These are phyloP conservation scores for Silvanus unidentatus DNA, from an alignment of 2,888 invertebrate genomes.

Conservation along the genomic window DNA sequence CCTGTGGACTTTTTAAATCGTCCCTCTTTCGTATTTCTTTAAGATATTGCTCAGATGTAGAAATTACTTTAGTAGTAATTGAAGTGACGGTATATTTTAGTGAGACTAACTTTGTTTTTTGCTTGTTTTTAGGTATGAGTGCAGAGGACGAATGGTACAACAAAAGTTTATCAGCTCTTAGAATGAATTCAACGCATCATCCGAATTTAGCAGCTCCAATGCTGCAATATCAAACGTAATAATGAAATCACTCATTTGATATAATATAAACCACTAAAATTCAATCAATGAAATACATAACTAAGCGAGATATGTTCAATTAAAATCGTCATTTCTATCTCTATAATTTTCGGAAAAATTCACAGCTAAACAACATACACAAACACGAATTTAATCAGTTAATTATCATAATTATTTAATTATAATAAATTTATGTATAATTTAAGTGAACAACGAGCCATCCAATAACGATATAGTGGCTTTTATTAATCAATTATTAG, in stretches of 20 bases:
- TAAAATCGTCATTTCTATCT: conserved; percentile 3
- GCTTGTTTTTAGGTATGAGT: conserved; percentile 67
- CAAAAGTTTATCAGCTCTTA: conserved; percentile 91
- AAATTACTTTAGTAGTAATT: not conserved
- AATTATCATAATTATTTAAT: not conserved
- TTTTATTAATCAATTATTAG: conserved; percentile 5
- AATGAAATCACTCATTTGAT: conserved; percentile 9
- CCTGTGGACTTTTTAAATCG: conserved; percentile 17
- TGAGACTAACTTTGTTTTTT: too few species aligned
- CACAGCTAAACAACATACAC: too few species aligned
- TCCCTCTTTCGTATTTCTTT: not conserved
- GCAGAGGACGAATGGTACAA: conserved; percentile 98
- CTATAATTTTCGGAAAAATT: not conserved
- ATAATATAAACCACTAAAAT: conserved; percentile 1
- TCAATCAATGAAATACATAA: conserved; percentile 4
- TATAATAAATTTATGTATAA: not conserved
- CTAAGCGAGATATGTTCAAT: conserved; percentile 5
- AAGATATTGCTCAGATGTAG: not conserved
- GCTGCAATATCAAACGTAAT: conserved; percentile 97
- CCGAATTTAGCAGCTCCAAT: conserved; percentile 93
- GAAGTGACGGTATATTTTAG: not conserved
- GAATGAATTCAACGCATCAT: conserved; percentile 95
- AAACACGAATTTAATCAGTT: too few species aligned
- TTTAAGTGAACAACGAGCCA: conserved; percentile 19
- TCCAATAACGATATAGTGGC: conserved; percentile 8